Percentiles rank a stretch among this genome's conserved stretches.
Conservation (phyloP, 1,140 invertebrate genomes). For the Belonocnema kinseyi region DNA sequence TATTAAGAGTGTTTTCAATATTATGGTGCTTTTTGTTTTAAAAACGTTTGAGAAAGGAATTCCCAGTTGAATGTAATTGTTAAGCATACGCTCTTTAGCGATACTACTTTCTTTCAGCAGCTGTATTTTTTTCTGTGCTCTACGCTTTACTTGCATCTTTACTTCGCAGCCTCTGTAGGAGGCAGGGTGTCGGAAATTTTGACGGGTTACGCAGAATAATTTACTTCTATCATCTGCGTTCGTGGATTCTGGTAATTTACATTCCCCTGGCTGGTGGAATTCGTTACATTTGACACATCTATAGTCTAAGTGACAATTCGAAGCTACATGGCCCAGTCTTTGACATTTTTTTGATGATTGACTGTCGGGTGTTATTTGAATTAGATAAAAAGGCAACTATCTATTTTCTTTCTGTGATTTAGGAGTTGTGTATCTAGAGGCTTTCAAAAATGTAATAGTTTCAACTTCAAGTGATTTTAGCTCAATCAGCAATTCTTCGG, state of each 20-base stretch:
- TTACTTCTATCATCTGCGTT: too few species aligned
- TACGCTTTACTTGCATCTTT: not conserved
- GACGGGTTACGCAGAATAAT: too few species aligned
- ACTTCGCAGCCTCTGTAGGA: conserved; percentile 34
- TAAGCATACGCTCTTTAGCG: too few species aligned
- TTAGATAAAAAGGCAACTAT: not conserved
- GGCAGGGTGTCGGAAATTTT: too few species aligned
- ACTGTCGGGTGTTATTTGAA: conserved; percentile 37
- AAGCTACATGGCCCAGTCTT: conserved; percentile 1
- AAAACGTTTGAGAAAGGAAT: not conserved
- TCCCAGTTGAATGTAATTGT: too few species aligned
- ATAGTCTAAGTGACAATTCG: conserved; percentile 41
- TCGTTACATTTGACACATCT: conserved; percentile 35
- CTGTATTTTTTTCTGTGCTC: not conserved
- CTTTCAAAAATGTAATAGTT: conserved; percentile 4
- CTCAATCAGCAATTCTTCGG: not conserved
- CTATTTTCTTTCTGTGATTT: conserved; percentile 5
- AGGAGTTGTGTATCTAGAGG: not conserved
- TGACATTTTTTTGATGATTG: not conserved
- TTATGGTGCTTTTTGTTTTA: not conserved
- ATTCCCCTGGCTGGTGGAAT: conserved; percentile 21
- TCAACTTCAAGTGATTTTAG: not conserved
- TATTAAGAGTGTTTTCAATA: not conserved
- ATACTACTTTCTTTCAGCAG: too few species aligned
- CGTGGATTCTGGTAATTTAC: too few species aligned